Evolutionary conservation across 2,113 vertebrate genomes (phyloP), one percentile per base, ranked within the genome.

Genomic region (Pangasianodon gigas): DNA sequence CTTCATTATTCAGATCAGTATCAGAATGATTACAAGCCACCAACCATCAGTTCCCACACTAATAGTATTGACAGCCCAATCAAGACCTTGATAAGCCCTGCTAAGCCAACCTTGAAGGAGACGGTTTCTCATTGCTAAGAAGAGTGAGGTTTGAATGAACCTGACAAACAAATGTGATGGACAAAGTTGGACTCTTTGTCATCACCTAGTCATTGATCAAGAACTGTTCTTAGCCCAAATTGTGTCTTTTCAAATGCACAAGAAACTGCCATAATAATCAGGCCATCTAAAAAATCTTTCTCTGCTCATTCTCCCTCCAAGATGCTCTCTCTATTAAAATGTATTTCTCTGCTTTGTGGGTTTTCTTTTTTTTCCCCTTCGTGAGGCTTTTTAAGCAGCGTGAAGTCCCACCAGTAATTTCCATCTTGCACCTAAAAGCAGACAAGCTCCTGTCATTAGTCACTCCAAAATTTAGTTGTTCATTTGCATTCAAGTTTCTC

Each of bases 41-140:
- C 58, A 67, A n/a, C 41, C 46, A 82, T 54, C 88, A 74, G 75
- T 79, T 90, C 84, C 74, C n/a, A 74, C 88, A 69, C 83, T 88
- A 91, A 92, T 90, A 74, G 48, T 88, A 92, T 92, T 54, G 90
- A 92, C 90, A 87, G 48, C 24, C 52, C 58, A 90, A 88, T 88
- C 86, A 90, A 90, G 82, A 79, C 65, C 67, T 85, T 83, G 80
- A 90, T 84, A 79, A 60, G 77, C 67, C 60, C 69, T 54, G 75
- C 69, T 48, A 89, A 79, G 4, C 89, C 87, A 88, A 87, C 86
- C 88, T 83, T 90, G 54, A 88, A 67, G 81, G 77, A 79, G 69
- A 69, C 37, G 26, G 77, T 75, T 71, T n/a, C 58, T 89, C 75
- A 84, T 87, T 79, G 75, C 77, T 65, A 74, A 90, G 32, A 84